Conservation (phyloP, 1,140 invertebrate genomes). For the Cylas formicarius region DNA sequence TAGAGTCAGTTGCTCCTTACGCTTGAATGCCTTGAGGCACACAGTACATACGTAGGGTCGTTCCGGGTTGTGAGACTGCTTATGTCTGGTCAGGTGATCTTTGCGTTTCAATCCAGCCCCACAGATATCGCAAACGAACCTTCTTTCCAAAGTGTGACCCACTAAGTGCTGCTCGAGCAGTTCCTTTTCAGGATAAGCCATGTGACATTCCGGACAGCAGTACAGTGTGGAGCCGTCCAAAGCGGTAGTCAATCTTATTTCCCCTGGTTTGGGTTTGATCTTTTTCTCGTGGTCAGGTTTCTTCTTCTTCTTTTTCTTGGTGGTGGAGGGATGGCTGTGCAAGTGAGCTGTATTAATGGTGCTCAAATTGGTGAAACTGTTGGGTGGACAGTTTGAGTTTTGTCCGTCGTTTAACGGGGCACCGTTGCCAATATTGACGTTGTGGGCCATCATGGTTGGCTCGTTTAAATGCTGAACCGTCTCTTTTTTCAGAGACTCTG, state of each 20-base stretch:
- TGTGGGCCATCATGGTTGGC: too few relatives aligned
- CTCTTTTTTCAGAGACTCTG: slow-evolving; percentile 68
- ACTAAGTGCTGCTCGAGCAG: slow-evolving; percentile 72
- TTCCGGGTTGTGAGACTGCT: slow-evolving; percentile 74
- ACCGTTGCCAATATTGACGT: too few relatives aligned
- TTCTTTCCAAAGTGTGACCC: slow-evolving; percentile 70
- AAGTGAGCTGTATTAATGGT: slow-evolving; percentile 25
- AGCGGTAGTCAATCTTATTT: slow-evolving; percentile 72
- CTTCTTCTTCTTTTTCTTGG: slow-evolving; percentile 80
- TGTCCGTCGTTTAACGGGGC: too few relatives aligned
- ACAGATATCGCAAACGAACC: slow-evolving; percentile 79
- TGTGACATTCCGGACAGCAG: slow-evolving; percentile 79
- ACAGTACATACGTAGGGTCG: slow-evolving; percentile 74
- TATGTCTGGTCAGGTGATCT: slow-evolving; percentile 72
- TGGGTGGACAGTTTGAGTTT: slow-evolving; percentile 29
- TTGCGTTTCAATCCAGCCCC: slow-evolving; percentile 76
- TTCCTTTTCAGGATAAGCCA: slow-evolving; percentile 76
- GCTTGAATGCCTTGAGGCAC: slow-evolving; percentile 76
- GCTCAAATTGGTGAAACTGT: slow-evolving; percentile 16
- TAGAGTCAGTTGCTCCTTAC: slow-evolving; percentile 75
- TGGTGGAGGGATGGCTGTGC: slow-evolving; percentile 43
- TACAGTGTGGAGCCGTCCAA: slow-evolving; percentile 75
- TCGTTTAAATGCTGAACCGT: slow-evolving; percentile 27
- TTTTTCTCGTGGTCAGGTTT: slow-evolving; percentile 72
- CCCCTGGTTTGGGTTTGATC: slow-evolving; percentile 70